phyloP scores from a whole-genome alignment of 2,797 vertebrate species.

The Hemibagrus guttatus region DNA sequence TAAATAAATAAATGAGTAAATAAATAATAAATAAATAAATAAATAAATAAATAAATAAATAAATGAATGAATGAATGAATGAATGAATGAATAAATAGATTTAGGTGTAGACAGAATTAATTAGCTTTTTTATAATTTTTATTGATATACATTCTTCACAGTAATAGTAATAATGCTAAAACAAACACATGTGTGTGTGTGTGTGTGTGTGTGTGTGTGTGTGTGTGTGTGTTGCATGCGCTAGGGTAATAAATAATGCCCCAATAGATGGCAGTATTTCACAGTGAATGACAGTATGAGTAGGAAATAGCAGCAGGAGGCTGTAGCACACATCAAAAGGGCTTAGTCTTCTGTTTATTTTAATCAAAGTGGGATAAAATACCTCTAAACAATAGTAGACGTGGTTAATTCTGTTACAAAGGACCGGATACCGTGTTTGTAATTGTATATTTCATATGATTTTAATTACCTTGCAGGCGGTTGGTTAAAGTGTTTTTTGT shows the following conservation, averaged over 20 bases:
- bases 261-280: conserved; percentile 97
- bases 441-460: conserved; percentile 37
- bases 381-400: conserved; percentile 60
- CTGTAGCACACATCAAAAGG: conserved; percentile 55
- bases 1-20: background rate
- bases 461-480: conserved; percentile 19
- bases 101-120: background rate
- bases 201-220: background rate
- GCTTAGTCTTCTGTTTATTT: conserved; percentile 66
- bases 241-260: conserved; percentile 23
- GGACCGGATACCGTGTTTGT: conserved; percentile 24
- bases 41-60: background rate
- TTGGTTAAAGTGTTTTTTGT: conserved; percentile 9
- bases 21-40: background rate
- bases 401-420: conserved; percentile 56
- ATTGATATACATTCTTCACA: background rate
- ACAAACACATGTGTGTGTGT: background rate
- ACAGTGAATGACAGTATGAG: conserved; percentile 78
- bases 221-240: conserved; percentile 35
- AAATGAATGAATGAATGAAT: background rate
- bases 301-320: conserved; percentile 59
- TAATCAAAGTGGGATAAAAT: conserved; percentile 62
- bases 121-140: background rate
- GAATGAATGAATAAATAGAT: background rate
- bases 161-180: background rate